Conservation (phyloP, 2,797 vertebrate genomes). For the Anguilla megastoma region DNA sequence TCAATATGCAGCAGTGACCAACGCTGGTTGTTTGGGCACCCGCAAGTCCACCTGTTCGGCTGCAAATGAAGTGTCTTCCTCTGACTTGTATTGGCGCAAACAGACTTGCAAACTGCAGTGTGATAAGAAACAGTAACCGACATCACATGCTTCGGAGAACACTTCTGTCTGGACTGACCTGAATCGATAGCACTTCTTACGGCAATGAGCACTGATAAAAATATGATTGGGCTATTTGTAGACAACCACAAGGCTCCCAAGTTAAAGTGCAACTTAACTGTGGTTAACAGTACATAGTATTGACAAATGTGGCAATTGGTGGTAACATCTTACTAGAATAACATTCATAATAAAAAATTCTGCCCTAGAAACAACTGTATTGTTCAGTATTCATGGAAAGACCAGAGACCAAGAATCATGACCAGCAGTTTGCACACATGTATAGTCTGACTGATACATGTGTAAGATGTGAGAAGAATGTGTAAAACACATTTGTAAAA, state of each 20-base stretch:
- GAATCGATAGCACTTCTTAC: neutral
- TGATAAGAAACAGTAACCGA: too few relatives aligned
- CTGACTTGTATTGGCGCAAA: too few relatives aligned
- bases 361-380: neutral
- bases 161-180: neutral
- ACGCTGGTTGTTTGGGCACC: too few relatives aligned
- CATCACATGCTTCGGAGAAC: neutral
- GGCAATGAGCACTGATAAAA: neutral
- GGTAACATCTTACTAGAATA: neutral
- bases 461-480: neutral
- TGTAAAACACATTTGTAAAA: constrained; percentile 2
- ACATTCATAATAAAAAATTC: neutral
- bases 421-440: neutral
- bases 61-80: too few relatives aligned
- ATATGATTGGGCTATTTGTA: neutral
- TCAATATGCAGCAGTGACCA: too few relatives aligned
- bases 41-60: too few relatives aligned
- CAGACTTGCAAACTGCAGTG: too few relatives aligned
- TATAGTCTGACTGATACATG: neutral
- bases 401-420: neutral
- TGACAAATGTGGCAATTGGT: neutral
- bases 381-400: neutral
- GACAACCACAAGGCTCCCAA: neutral
- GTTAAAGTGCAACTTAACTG: neutral
- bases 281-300: neutral